Evolutionary conservation across 2,113 vertebrate genomes (phyloP).

Genomic region (Turnix velox): DNA sequence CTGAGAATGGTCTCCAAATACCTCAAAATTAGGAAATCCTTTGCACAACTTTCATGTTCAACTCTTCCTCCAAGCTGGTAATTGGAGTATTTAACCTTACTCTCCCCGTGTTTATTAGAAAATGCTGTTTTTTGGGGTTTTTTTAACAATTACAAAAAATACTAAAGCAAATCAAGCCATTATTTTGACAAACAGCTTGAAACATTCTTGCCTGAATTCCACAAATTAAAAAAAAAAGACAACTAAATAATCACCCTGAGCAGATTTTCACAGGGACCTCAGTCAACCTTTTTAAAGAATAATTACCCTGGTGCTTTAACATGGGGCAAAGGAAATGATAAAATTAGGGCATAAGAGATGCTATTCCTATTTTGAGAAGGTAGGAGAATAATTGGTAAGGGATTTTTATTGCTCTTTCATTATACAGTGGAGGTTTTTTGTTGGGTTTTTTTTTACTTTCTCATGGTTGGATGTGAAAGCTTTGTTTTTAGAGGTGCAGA

Average conservation of each 20-base stretch:
- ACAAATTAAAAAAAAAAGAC: conserved; percentile 66
- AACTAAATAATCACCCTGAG: conserved; percentile 67
- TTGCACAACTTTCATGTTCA: conserved; percentile 59
- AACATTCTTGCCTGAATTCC: conserved; percentile 73
- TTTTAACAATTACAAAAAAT: conserved; percentile 71
- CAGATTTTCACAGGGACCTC: conserved; percentile 63
- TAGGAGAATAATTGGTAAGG: conserved; percentile 68
- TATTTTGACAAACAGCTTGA: conserved; percentile 74
- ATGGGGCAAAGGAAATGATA: conserved; percentile 69
- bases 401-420: conserved; percentile 71
- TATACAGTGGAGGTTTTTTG: conserved; percentile 45
- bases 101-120: conserved; percentile 69
- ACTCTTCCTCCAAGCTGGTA: conserved; percentile 63
- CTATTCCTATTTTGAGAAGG: conserved; percentile 72
- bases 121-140: conserved; percentile 59
- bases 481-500: background rate
- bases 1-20: conserved; percentile 51
- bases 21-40: conserved; percentile 57
- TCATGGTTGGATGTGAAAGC: conserved; percentile 38
- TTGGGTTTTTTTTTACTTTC: conserved; percentile 43
- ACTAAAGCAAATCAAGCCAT: conserved; percentile 64
- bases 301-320: conserved; percentile 70
- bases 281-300: conserved; percentile 68
- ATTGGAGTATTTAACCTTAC: conserved; percentile 71
- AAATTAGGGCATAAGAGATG: conserved; percentile 71